phyloP scores from a whole-genome alignment of 2,888 invertebrate species.

The Oxystoma pomonae region DNA sequence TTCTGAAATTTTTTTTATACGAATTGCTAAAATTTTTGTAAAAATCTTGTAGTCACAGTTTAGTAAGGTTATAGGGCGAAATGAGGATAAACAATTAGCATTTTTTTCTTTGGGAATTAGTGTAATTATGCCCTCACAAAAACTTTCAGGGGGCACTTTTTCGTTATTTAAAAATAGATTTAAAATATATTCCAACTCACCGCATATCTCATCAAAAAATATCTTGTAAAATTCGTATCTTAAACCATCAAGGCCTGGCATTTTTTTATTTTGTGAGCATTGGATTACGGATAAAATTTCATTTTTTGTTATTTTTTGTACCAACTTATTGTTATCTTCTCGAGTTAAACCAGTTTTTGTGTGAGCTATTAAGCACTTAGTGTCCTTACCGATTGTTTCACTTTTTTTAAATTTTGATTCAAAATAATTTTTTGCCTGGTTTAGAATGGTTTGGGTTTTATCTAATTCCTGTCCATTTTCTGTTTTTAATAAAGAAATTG shows the following conservation, averaged over 20 bases:
- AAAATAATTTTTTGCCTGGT: background rate
- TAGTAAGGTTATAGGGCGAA: background rate
- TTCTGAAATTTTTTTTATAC: background rate
- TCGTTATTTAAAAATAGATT: background rate
- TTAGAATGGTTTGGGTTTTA: background rate
- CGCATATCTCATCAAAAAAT: slow-evolving; percentile 4
- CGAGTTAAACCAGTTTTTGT: background rate
- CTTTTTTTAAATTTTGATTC: background rate
- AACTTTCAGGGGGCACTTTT: background rate
- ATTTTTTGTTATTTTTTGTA: background rate
- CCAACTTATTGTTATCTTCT: background rate
- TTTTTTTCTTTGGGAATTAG: background rate
- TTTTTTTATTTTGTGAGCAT: slow-evolving; percentile 3
- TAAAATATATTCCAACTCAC: background rate
- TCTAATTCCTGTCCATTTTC: background rate
- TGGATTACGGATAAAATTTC: background rate
- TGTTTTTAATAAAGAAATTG: background rate
- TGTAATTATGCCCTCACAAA: background rate
- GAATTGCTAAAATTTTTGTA: background rate
- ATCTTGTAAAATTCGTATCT: slow-evolving; percentile 1
- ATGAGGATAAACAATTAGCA: background rate
- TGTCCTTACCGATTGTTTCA: background rate
- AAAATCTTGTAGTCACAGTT: background rate
- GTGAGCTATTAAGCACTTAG: slow-evolving; percentile 1
- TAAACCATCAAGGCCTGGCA: slow-evolving; percentile 2